Evolutionary conservation across 2,113 vertebrate genomes (phyloP), one percentile per base, ranked within the genome.

Genomic region (Sturnira hondurensis): DNA sequence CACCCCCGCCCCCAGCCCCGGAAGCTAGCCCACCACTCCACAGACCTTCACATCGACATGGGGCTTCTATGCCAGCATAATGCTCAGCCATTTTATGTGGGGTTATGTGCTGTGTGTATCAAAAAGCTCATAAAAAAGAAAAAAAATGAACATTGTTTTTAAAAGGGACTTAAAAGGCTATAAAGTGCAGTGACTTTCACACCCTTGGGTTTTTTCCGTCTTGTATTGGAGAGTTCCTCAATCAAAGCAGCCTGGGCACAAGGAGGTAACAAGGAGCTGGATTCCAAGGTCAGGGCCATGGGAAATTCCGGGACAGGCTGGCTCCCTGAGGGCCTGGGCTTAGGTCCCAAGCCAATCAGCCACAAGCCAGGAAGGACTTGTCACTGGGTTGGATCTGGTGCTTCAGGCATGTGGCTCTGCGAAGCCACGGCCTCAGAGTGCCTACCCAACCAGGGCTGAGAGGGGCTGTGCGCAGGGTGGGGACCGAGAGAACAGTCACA

Each of bases 111-210:
- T 71, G 45, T 86, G 93, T 63, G 94, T 86, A 89, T 80, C 95
- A 89, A 88, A 96, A 95, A 96, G 89, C 95, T 94, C 91, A 93
- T 94, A 73, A 92, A 95, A 87, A 92, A 86, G 22, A 24, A 43
- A 3, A 76, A 92, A 81, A 96, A 96, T 63, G 94, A 94, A 92
- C 80, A 38, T 85, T 97, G 96, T 90, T 97, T 96, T 81, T 84
- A 94, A 96, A 97, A 92, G 94, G 89, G 84, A 86, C 93, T 95
- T 96, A 96, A 95, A 92, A 92, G 92, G 71, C 96, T 82, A 68
- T 91, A 82, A 96, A 97, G 95, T 77, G 90, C 86, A 71, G 74
- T 93, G 96, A 96, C 97, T 94, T 91, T 94, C 92, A 87, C 41
- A 91, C 91, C 95, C 96, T 91, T 86, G 96, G 93, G 83, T 61